These are phyloP conservation scores for Heliconius cydno DNA, from an alignment of 2,888 invertebrate genomes.

Conservation along the genomic window DNA sequence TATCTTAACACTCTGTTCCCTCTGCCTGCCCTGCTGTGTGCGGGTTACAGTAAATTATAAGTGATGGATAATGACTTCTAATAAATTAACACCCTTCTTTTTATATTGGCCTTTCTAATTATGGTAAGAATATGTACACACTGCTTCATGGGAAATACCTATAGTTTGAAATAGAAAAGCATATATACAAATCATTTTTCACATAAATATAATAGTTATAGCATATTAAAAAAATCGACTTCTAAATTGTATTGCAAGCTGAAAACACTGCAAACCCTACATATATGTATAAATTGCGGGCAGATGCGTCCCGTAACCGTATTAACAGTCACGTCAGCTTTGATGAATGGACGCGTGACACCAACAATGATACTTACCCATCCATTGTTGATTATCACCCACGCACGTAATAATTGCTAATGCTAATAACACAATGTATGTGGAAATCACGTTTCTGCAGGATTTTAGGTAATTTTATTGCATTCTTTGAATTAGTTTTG, in stretches of 20 bases:
- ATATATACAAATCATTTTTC: background rate
- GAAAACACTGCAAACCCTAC: slow-evolving; percentile 24
- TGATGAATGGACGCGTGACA: slow-evolving; percentile 68
- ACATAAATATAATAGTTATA: background rate
- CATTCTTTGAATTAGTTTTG: background rate
- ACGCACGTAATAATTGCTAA: slow-evolving; percentile 50
- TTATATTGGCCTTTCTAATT: too few species aligned
- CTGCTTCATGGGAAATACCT: too few species aligned
- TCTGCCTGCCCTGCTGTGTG: too few species aligned
- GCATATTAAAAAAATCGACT: background rate
- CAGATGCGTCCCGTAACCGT: slow-evolving; percentile 55
- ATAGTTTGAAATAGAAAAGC: background rate
- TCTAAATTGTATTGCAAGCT: slow-evolving; percentile 9
- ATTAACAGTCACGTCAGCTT: slow-evolving; percentile 57
- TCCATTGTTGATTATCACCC: slow-evolving; percentile 53
- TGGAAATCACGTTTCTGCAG: slow-evolving; percentile 57
- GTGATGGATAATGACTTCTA: too few species aligned
- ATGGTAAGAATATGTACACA: too few species aligned
- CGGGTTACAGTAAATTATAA: too few species aligned
- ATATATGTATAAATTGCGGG: slow-evolving; percentile 35
- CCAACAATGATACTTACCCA: slow-evolving; percentile 60
- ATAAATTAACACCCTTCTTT: too few species aligned
- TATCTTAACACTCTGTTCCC: too few species aligned
- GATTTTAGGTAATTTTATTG: background rate
- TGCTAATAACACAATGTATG: slow-evolving; percentile 59